Conservation (phyloP, 2,888 invertebrate species). For the Ypsolopha sequella region DNA sequence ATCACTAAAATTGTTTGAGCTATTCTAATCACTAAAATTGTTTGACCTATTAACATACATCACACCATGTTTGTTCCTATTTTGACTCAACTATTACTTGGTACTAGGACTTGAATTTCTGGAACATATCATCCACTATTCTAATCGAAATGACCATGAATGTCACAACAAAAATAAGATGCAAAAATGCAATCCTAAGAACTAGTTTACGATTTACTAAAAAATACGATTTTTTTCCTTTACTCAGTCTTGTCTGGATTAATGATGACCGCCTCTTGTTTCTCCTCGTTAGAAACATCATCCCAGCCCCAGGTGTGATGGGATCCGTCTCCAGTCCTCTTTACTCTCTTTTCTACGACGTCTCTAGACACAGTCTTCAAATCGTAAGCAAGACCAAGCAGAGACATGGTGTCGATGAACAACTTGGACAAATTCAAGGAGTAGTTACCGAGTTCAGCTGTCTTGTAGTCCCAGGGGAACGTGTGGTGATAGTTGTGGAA, state of each 20-base stretch:
- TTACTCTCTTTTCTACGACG: slow-evolving; percentile 77
- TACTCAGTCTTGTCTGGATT: slow-evolving; percentile 32
- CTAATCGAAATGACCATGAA: too few species aligned
- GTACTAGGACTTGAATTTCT: too few species aligned
- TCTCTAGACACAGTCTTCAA: slow-evolving; percentile 81
- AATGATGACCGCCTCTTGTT: slow-evolving; percentile 21
- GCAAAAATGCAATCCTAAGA: too few species aligned
- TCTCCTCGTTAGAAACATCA: slow-evolving; percentile 39
- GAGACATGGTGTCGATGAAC: slow-evolving; percentile 84
- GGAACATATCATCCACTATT: too few species aligned
- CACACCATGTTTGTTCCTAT: too few species aligned
- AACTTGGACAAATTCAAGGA: slow-evolving; percentile 78
- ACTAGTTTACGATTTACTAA: too few species aligned
- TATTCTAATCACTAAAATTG: too few species aligned
- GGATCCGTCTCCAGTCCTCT: slow-evolving; percentile 81
- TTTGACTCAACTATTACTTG: too few species aligned
- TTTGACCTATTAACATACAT: too few species aligned
- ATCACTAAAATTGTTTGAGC: too few species aligned
- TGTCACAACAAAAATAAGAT: too few species aligned
- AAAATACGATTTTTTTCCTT: neutral
- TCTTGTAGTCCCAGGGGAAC: slow-evolving; percentile 89
- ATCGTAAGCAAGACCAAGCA: slow-evolving; percentile 89
- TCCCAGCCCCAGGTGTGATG: slow-evolving; percentile 84
- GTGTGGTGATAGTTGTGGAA: slow-evolving; percentile 91
- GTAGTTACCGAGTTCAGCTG: slow-evolving; percentile 81